These are phyloP conservation scores for roundworm (Caenorhabditis elegans) DNA, from an alignment of 1,140 invertebrate species.

Conservation along the genomic window WBcel235 BX284602.5:9965501-9966000, in stretches of 20 bases:
- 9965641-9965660: conserved; percentile 20
- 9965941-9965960: neutral
- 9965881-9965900: neutral
- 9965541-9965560: conserved; percentile 29
- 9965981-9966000: neutral
- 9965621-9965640: conserved; percentile 31
- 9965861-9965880: too few species aligned
- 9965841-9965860: too few species aligned
- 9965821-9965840: too few species aligned
- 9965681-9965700: conserved; percentile 7
- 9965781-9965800: too few species aligned
- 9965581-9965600: neutral
- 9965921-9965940: conserved; percentile 25
- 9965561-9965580: conserved; percentile 1
- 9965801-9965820: too few species aligned
- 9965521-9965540: conserved; percentile 17
- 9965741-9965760: too few species aligned
- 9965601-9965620: neutral
- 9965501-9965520: too few species aligned
- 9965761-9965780: too few species aligned
- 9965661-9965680: neutral
- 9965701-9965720: neutral
- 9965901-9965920: conserved; percentile 25
- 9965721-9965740: too few species aligned
- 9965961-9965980: neutral